Evolutionary conservation across 2,113 vertebrate genomes (phyloP).

Genomic region (Nesogale talazaci): DNA sequence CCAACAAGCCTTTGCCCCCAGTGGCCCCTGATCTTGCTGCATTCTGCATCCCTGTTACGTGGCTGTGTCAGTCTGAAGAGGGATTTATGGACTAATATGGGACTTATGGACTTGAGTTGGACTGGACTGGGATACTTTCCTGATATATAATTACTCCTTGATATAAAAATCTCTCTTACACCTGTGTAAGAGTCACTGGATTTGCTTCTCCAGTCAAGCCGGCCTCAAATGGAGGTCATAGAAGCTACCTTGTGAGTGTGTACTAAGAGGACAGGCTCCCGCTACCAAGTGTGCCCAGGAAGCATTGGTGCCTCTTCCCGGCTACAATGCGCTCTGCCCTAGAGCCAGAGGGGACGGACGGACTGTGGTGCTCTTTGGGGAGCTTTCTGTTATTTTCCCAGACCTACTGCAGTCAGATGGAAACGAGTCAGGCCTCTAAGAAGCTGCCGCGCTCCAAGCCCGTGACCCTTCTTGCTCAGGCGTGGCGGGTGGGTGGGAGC

Average conservation of each 20-base stretch:
- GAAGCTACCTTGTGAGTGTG: neutral
- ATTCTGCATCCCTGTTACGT: no score
- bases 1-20: no score
- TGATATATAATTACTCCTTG: no score
- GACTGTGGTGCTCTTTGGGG: neutral
- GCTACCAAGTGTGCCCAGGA: neutral
- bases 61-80: no score
- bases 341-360: constrained; percentile 21
- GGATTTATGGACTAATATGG: no score
- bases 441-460: neutral
- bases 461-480: neutral
- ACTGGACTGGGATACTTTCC: no score
- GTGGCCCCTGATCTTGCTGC: no score
- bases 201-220: no score
- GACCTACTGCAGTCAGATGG: constrained; percentile 22
- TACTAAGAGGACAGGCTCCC: neutral
- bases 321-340: constrained; percentile 35
- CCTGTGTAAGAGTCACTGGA: no score
- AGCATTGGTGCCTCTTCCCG: neutral
- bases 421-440: neutral
- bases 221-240: neutral
- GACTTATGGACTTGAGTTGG: no score
- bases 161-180: no score
- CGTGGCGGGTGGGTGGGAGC: neutral
- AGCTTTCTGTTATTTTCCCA: constrained; percentile 34